Evolutionary conservation across 2,113 vertebrate species (phyloP).

Genomic region (Callopanchax toddi): DNA sequence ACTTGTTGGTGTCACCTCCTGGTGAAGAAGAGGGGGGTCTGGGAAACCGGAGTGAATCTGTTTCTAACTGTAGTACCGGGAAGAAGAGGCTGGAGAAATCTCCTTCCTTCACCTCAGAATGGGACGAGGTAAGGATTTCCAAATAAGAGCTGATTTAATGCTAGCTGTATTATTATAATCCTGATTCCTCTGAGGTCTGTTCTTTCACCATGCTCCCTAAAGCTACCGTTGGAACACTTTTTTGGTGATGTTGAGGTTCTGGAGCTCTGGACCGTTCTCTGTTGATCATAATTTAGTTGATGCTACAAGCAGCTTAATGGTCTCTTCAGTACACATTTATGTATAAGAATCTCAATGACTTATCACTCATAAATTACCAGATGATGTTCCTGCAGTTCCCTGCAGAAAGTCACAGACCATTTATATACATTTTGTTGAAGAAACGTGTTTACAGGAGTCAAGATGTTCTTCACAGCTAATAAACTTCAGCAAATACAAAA

Average conservation of each 20-base stretch:
- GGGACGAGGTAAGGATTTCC: constrained; percentile 94
- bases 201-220: no score
- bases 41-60: constrained; percentile 93
- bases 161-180: no score
- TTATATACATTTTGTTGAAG: no score
- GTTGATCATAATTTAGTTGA: not conserved
- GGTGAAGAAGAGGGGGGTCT: constrained; percentile 91
- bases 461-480: no score
- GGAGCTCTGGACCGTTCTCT: not conserved
- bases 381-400: constrained; percentile 8
- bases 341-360: constrained; percentile 8
- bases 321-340: not conserved
- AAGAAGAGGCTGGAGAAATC: constrained; percentile 97
- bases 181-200: no score
- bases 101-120: constrained; percentile 95
- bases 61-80: constrained; percentile 91
- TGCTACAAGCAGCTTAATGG: no score
- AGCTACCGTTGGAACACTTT: no score
- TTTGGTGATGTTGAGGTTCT: no score
- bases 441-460: no score
- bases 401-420: no score
- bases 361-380: constrained; percentile 10
- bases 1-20: constrained; percentile 93
- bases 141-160: no score
- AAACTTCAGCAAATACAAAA: no score